A percentile compares a stretch with the other conserved stretches of the same genome.
phyloP scores from a whole-genome alignment of 2,797 vertebrate species.

The Parotocinclus haroldoi region DNA sequence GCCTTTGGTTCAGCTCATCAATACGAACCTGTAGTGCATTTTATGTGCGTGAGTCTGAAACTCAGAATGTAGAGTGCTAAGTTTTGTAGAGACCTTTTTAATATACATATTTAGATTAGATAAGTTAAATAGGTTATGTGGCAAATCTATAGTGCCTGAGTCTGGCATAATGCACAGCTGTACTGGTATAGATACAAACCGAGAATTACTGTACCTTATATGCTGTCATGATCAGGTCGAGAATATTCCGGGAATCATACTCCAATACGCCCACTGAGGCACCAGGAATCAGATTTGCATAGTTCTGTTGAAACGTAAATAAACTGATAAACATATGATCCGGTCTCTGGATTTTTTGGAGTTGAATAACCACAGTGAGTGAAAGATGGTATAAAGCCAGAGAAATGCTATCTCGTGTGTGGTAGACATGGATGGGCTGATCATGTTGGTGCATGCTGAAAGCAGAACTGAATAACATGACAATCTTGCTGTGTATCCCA shows the following conservation, averaged over 20 bases:
- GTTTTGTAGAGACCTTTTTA: no score
- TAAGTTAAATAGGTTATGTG: no score
- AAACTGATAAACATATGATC: conserved; percentile 6
- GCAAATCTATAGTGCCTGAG: no score
- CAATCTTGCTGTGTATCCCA: conserved; percentile 45
- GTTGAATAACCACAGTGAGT: background rate
- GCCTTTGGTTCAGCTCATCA: no score
- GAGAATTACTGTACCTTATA: conserved; percentile 79
- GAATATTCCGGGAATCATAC: conserved; percentile 86
- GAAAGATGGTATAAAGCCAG: background rate
- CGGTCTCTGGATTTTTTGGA: background rate
- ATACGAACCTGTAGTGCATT: no score
- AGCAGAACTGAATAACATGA: conserved; percentile 35
- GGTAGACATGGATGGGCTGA: conserved; percentile 18
- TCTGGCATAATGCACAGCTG: no score
- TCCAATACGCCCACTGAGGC: conserved; percentile 88
- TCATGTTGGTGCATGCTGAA: conserved; percentile 60
- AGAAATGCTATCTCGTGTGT: conserved; percentile 13
- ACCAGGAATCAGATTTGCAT: conserved; percentile 92
- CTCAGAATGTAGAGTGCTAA: no score
- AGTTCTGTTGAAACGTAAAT: conserved; percentile 73
- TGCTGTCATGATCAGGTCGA: conserved; percentile 89
- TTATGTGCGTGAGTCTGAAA: no score
- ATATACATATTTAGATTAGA: no score
- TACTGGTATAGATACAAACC: no score